Evolutionary conservation across 2,797 vertebrate genomes (phyloP), one percentile per base, ranked within the genome.

Genomic region (Adelosebastes latens): DNA sequence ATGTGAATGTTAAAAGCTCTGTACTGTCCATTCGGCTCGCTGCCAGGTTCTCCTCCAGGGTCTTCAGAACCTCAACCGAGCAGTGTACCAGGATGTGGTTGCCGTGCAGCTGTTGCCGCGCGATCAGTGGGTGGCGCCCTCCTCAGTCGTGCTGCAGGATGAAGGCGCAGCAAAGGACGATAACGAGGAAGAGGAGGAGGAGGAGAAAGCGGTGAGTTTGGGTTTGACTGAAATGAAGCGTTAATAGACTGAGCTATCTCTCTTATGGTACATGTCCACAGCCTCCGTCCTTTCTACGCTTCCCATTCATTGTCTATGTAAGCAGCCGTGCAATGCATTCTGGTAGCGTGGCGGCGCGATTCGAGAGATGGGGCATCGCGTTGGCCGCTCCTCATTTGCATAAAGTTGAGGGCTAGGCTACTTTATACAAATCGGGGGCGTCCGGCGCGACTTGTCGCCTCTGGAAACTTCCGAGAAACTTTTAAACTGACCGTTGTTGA

Each of bases 71-170:
- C 92, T 99, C 86, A 99, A 99, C 86, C 94, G 98, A 92, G 97
- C 98, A 0, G 93, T 99, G 77, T 95, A 99, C 87, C 98, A 99
- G 92, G 99, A 99, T 77, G 90, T 98, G 75, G 98, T 99, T 36
- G 97, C 97, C 0, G 96, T 99, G 83, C 96, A 99, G 82, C 89
- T 99, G 64, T 85, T 99, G 73, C 90, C 97, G 0, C 96, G 87
- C 80, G 91, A 94, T 80, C 92, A 96, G 58, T 99, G 98, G 99
- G 95, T 96, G 66, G 96, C 97, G 3, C 98, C 97, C 0, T 99
- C 98, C 4, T 96, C 98, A 5, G 94, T 99, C 31, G 96, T 99
- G 66, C 94, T 99, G 52, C 97, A 97, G n/a, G 99, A 99, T 16
- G 98, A 99, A 65, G 96, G 93, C 3, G 10, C 84, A 14, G 96